phyloP scores from a whole-genome alignment of 1,140 invertebrate species.

The Cydia fagiglandana region DNA sequence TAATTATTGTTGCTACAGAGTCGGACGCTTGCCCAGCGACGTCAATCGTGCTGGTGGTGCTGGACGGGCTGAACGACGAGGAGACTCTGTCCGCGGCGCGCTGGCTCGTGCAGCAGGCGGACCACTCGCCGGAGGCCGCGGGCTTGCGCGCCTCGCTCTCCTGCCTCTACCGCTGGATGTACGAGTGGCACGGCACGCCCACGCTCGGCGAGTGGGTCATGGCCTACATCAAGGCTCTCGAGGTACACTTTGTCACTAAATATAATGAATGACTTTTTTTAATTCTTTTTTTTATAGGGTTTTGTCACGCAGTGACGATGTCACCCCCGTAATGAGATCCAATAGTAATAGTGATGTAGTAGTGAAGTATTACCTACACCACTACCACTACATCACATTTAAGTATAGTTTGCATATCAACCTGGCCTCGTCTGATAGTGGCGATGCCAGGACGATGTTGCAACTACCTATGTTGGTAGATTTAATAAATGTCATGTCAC shows the following conservation, averaged over 20 bases:
- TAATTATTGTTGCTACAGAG: constrained; percentile 42
- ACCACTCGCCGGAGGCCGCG: constrained; percentile 52
- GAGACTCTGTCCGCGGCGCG: constrained; percentile 47
- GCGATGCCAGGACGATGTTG: too few species aligned
- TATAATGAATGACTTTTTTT: too few species aligned
- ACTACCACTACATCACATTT: too few species aligned
- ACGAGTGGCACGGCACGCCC: constrained; percentile 62
- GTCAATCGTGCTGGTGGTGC: constrained; percentile 57
- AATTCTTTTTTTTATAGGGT: too few species aligned
- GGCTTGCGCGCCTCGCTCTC: constrained; percentile 55
- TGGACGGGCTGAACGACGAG: constrained; percentile 52
- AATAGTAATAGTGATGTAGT: too few species aligned
- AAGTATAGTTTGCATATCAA: too few species aligned
- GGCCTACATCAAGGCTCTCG: constrained; percentile 62
- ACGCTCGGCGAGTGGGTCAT: constrained; percentile 60
- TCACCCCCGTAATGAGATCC: too few species aligned
- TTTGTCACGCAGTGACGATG: too few species aligned
- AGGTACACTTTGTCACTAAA: constrained; percentile 46
- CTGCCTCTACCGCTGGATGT: constrained; percentile 63
- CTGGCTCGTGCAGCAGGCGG: constrained; percentile 59
- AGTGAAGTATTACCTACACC: too few species aligned
- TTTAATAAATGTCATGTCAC: too few species aligned
- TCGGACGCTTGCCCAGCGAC: constrained; percentile 56
- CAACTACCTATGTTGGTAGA: too few species aligned
- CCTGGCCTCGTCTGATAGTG: too few species aligned